phyloP scores from a whole-genome alignment of 2,113 vertebrate species.

The Probosciger aterrimus region DNA sequence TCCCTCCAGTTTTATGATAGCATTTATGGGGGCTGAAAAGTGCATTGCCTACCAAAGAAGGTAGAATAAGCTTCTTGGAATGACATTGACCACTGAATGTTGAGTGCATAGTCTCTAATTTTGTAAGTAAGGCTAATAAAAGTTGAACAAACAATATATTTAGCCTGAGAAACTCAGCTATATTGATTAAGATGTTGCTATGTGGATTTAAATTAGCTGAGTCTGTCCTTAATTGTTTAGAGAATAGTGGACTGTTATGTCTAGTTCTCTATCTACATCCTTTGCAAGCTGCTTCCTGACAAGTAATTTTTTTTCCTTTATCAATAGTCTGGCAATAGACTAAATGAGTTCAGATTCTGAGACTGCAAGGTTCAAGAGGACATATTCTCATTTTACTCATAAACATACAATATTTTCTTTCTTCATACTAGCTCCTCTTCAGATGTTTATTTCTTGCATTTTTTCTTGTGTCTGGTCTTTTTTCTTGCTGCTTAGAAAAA shows the following conservation, averaged over 20 bases:
- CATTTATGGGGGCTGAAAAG: not conserved
- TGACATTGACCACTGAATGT: not conserved
- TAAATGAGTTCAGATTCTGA: not conserved
- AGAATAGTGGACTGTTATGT: not conserved
- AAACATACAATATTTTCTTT: not conserved
- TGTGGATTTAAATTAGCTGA: not conserved
- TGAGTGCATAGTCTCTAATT: not conserved
- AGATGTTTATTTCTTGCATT: not conserved
- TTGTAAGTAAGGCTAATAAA: not conserved
- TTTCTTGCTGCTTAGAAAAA: not conserved
- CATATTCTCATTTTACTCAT: not conserved
- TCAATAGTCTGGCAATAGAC: not conserved
- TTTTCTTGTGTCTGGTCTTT: not conserved
- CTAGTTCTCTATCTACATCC: not conserved
- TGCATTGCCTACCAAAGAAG: not conserved
- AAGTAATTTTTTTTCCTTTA: too few relatives aligned
- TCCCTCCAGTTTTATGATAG: not conserved
- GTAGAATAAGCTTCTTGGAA: not conserved
- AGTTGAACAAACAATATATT: not conserved
- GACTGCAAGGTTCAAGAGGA: not conserved
- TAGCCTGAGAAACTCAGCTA: not conserved
- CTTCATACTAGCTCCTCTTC: not conserved
- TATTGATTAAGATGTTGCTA: not conserved
- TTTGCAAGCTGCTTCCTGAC: not conserved
- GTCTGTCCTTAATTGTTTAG: not conserved